phyloP scores from a whole-genome alignment of 2,113 vertebrate species.

The Vulpes ferrilata region DNA sequence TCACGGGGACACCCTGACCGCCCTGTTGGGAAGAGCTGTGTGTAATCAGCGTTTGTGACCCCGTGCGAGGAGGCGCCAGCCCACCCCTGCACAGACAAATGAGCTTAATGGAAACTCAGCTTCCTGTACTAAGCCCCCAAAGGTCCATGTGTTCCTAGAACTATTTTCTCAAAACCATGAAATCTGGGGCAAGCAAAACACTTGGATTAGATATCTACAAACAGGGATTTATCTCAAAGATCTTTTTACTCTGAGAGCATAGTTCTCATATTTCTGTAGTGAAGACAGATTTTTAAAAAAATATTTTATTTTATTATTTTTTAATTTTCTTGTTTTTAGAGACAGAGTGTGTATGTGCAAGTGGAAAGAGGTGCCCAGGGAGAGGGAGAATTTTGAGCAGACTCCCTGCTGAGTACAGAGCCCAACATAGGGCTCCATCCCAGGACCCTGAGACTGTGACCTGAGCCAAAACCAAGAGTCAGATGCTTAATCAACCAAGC shows the following conservation, averaged over 20 bases:
- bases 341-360: not conserved
- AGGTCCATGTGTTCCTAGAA: not conserved
- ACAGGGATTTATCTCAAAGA: not conserved
- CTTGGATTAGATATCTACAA: not conserved
- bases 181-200: not conserved
- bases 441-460: not conserved
- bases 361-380: not conserved
- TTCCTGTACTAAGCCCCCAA: not conserved
- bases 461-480: not conserved
- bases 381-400: not conserved
- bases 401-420: not conserved
- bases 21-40: not conserved
- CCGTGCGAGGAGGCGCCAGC: too few species aligned
- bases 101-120: not conserved
- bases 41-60: not conserved
- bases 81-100: not conserved
- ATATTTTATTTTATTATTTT: not conserved
- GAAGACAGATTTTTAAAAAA: not conserved
- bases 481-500: not conserved
- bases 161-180: not conserved
- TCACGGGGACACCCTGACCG: not conserved
- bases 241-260: not conserved
- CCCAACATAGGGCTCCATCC: not conserved
- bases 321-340: not conserved
- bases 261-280: not conserved